Percentiles rank a stretch among this genome's conserved stretches.
These are phyloP conservation scores for Parambassis ranga DNA, from an alignment of 2,797 vertebrate species.

Conservation along the genomic window DNA sequence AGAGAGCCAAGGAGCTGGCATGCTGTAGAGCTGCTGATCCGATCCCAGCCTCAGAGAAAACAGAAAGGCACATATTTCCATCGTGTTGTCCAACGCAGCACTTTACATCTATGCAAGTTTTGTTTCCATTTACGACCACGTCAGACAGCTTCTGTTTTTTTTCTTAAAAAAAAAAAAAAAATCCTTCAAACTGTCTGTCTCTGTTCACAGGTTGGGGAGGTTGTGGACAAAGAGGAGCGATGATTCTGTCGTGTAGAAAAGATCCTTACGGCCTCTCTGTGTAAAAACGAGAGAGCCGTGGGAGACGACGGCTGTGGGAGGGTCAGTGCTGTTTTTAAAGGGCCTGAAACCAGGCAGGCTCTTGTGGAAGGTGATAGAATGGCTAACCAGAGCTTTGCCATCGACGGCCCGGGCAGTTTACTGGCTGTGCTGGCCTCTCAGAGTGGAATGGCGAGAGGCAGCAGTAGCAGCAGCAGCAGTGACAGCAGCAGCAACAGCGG, in stretches of 20 bases:
- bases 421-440: slow-evolving; percentile 72
- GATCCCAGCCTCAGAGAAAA: slow-evolving; percentile 72
- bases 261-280: slow-evolving; percentile 66
- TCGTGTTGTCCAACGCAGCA: slow-evolving; percentile 61
- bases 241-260: slow-evolving; percentile 76
- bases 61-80: slow-evolving; percentile 69
- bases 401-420: slow-evolving; percentile 75
- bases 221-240: slow-evolving; percentile 72
- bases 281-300: slow-evolving; percentile 65
- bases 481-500: slow-evolving; percentile 53
- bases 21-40: slow-evolving; percentile 78
- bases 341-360: slow-evolving; percentile 55
- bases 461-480: slow-evolving; percentile 59
- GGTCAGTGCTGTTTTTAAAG: slow-evolving; percentile 60
- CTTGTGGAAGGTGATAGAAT: slow-evolving; percentile 63
- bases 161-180: slow-evolving; percentile 16
- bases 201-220: slow-evolving; percentile 70
- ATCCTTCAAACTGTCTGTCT: slow-evolving; percentile 59
- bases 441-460: slow-evolving; percentile 60
- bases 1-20: slow-evolving; percentile 82
- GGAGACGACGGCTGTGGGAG: slow-evolving; percentile 57
- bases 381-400: slow-evolving; percentile 79
- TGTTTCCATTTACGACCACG: slow-evolving; percentile 2
- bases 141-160: slow-evolving; percentile 49
- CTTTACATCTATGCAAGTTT: slow-evolving; percentile 35